Percentiles rank a stretch among this genome's conserved stretches.
Conservation (phyloP, 2,113 vertebrate species). For the Ammospiza nelsoni region DNA sequence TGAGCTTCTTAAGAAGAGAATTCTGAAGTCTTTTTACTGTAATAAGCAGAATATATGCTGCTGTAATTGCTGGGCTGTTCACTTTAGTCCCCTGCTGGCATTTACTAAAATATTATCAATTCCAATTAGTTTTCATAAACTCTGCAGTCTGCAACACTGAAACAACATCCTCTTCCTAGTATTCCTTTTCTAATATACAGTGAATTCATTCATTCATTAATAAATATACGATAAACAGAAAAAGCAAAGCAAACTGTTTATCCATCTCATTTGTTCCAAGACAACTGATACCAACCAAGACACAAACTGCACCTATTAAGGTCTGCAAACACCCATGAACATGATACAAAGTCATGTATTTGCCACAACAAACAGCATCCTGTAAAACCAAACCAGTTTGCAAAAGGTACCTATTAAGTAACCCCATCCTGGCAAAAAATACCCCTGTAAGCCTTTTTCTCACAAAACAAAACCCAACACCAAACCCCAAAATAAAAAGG, state of each 20-base stretch:
- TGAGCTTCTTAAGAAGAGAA: neutral
- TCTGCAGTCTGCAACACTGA: neutral
- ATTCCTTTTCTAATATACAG: neutral
- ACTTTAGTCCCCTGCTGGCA: neutral
- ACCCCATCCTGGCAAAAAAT: neutral
- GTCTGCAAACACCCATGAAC: neutral
- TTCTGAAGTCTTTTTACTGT: neutral
- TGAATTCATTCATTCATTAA: neutral
- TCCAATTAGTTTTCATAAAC: neutral
- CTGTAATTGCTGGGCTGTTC: neutral
- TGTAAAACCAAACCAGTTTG: neutral
- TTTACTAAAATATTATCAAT: neutral
- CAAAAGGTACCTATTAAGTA: neutral
- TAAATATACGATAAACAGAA: neutral
- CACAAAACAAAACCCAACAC: neutral
- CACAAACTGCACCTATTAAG: neutral
- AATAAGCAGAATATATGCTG: neutral
- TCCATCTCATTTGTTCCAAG: neutral
- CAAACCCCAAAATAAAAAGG: neutral
- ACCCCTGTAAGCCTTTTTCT: neutral
- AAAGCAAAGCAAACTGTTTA: neutral
- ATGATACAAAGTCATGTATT: rapidly evolving
- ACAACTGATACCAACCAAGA: too few species aligned
- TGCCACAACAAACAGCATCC: neutral
- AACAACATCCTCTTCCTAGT: neutral